Percentiles rank a stretch among this genome's conserved stretches.
phyloP scores from a whole-genome alignment of 1,140 invertebrate genomes.

The Magallana angulata region DNA sequence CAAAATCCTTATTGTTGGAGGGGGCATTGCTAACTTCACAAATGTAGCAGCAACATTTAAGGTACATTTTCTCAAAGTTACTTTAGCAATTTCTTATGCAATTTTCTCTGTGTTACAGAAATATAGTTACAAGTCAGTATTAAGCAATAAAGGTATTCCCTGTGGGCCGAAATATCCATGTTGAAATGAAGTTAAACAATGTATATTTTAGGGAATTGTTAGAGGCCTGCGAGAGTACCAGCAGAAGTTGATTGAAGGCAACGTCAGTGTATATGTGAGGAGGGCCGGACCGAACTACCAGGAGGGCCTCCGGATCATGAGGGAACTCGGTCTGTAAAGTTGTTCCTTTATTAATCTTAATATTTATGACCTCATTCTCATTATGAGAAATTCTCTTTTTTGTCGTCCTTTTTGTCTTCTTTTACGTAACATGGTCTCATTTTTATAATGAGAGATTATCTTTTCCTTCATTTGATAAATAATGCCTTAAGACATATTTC shows the following conservation, averaged over 20 bases:
- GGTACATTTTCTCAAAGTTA: slow-evolving; percentile 68
- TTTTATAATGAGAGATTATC: background rate
- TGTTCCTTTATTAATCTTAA: too few relatives aligned
- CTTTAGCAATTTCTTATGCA: too few relatives aligned
- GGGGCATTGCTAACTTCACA: slow-evolving; percentile 99
- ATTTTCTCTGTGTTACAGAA: too few relatives aligned
- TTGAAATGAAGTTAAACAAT: too few relatives aligned
- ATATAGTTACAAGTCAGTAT: too few relatives aligned
- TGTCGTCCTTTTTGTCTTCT: too few relatives aligned
- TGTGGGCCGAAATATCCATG: too few relatives aligned
- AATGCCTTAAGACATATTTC: too few relatives aligned
- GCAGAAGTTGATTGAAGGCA: slow-evolving; percentile 92
- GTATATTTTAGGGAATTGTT: slow-evolving; percentile 89
- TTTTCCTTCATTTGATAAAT: background rate
- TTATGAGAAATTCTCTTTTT: too few relatives aligned
- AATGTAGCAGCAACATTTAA: slow-evolving; percentile 99
- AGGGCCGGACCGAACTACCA: slow-evolving; percentile 99
- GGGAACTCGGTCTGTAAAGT: slow-evolving; percentile 80
- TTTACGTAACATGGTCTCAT: background rate
- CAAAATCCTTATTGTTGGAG: slow-evolving; percentile 97
- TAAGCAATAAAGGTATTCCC: too few relatives aligned
- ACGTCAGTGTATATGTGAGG: slow-evolving; percentile 96
- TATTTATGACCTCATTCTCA: too few relatives aligned
- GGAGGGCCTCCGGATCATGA: slow-evolving; percentile 89
- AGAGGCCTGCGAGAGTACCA: slow-evolving; percentile 96